Conservation (phyloP, 2,113 vertebrate species). For the Bos javanicus region DNA sequence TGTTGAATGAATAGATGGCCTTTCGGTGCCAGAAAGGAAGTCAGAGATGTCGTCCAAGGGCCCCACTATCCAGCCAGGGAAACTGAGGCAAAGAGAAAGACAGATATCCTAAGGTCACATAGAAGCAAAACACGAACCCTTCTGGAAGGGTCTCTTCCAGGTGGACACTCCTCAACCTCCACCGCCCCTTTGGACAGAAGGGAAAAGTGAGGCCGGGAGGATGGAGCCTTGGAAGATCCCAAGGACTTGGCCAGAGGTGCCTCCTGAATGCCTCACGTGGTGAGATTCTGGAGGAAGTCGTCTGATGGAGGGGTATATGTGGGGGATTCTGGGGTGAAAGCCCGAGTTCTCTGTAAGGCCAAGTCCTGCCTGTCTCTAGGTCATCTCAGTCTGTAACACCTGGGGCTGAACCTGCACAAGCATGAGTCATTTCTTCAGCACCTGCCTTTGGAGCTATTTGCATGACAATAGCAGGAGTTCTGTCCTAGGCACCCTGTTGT, state of each 20-base stretch:
- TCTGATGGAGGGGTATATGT: not conserved
- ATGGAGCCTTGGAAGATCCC: not conserved
- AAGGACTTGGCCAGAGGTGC: not conserved
- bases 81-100: not conserved
- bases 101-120: not conserved
- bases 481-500: not conserved
- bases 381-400: not conserved
- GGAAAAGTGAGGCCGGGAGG: not conserved
- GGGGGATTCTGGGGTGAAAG: not conserved
- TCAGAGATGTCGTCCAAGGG: not conserved
- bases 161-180: not conserved
- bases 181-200: not conserved
- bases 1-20: not conserved
- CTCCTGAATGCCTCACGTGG: not conserved
- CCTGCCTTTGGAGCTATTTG: not conserved
- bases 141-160: not conserved
- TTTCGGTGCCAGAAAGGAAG: not conserved
- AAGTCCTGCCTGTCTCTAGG: too few species aligned
- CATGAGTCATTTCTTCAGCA: not conserved
- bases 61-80: not conserved
- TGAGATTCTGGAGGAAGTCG: not conserved
- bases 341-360: not conserved
- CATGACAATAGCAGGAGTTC: not conserved
- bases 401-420: not conserved
- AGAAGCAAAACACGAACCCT: not conserved